Evolutionary conservation across 2,888 invertebrate genomes (phyloP).

Genomic region (Zygothrica quintamaculata): DNA sequence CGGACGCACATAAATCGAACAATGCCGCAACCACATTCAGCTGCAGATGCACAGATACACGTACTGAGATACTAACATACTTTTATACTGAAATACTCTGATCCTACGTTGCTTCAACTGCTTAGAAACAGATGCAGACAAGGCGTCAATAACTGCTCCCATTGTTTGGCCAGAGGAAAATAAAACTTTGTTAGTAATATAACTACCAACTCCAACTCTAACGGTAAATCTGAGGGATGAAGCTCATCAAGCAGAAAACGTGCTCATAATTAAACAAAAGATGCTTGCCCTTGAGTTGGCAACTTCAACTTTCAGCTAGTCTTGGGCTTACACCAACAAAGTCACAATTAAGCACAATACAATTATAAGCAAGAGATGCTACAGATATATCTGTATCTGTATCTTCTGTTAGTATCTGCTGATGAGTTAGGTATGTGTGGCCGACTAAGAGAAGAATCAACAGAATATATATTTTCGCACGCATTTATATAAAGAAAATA

Average conservation of each 20-base stretch:
- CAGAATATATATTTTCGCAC: slow-evolving; percentile 71
- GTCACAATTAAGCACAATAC: slow-evolving; percentile 75
- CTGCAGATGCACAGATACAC: slow-evolving; percentile 30
- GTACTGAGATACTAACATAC: slow-evolving; percentile 19
- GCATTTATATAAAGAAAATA: slow-evolving; percentile 58
- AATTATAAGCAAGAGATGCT: slow-evolving; percentile 64
- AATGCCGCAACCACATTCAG: slow-evolving; percentile 45
- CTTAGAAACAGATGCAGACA: slow-evolving; percentile 24
- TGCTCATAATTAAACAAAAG: slow-evolving; percentile 32
- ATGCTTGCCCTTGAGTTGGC: slow-evolving; percentile 6
- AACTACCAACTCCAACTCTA: too few relatives aligned
- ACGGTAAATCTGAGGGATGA: too few relatives aligned
- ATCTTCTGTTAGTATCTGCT: slow-evolving; percentile 19
- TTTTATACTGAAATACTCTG: slow-evolving; percentile 11
- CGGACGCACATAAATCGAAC: slow-evolving; percentile 65
- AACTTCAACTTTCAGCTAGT: slow-evolving; percentile 31
- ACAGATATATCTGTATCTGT: slow-evolving; percentile 31
- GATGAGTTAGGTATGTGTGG: background rate
- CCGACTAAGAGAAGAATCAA: slow-evolving; percentile 10
- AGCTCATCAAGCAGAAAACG: slow-evolving; percentile 31
- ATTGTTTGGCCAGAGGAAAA: slow-evolving; percentile 41
- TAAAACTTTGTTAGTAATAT: slow-evolving; percentile 22
- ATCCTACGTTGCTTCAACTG: slow-evolving; percentile 7
- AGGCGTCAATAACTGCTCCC: slow-evolving; percentile 46
- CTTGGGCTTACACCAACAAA: slow-evolving; percentile 80